Conservation (phyloP, 2,888 invertebrate species). For the Caenorhabditis sulstoni region DNA sequence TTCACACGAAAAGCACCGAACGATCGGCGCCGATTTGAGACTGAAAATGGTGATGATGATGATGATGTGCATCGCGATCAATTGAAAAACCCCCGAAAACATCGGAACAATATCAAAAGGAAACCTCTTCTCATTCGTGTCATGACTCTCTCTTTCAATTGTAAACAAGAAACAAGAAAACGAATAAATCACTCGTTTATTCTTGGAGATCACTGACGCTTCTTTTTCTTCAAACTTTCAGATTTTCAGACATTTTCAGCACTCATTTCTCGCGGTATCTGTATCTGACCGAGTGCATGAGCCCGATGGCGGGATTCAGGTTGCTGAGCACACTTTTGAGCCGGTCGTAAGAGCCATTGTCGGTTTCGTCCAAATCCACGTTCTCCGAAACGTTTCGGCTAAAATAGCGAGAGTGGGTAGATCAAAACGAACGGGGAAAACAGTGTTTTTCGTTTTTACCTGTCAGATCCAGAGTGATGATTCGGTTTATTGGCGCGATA, state of each 20-base stretch:
- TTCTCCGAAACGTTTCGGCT: slow-evolving; percentile 55
- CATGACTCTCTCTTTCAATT: too few relatives aligned
- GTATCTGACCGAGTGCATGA: slow-evolving; percentile 44
- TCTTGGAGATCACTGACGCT: too few relatives aligned
- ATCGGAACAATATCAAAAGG: too few relatives aligned
- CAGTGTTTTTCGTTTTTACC: too few relatives aligned
- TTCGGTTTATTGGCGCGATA: slow-evolving; percentile 46
- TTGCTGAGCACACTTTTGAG: slow-evolving; percentile 40
- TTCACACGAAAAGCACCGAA: slow-evolving; percentile 21
- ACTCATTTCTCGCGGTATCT: slow-evolving; percentile 31
- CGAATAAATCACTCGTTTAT: too few relatives aligned
- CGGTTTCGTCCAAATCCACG: slow-evolving; percentile 58
- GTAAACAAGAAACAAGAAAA: too few relatives aligned
- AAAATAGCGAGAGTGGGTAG: slow-evolving; percentile 8
- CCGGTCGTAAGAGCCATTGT: slow-evolving; percentile 50
- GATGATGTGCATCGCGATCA: too few relatives aligned
- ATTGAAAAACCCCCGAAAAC: too few relatives aligned
- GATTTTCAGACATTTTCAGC: neutral
- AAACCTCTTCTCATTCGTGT: too few relatives aligned
- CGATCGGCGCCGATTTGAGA: slow-evolving; percentile 7
- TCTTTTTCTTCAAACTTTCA: too few relatives aligned
- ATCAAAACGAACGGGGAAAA: neutral
- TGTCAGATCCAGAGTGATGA: slow-evolving; percentile 56
- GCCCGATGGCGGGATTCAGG: slow-evolving; percentile 45
- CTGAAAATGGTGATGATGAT: too few relatives aligned